These are phyloP conservation scores for Scalopus aquaticus DNA, from an alignment of 2,113 vertebrate genomes.

Conservation along the genomic window DNA sequence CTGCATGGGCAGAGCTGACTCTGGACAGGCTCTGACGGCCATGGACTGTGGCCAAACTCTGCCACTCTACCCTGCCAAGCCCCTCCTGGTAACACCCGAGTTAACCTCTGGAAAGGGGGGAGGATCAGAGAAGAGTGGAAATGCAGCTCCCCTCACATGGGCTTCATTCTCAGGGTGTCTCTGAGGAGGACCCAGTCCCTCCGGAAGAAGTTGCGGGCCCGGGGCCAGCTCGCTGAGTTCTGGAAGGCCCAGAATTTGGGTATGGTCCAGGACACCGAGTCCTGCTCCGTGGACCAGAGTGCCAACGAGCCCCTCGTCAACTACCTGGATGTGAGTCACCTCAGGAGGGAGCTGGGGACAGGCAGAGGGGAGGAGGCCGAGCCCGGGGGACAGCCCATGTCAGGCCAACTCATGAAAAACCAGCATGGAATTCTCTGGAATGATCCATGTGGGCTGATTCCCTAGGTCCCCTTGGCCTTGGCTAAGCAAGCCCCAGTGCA, in stretches of 20 bases:
- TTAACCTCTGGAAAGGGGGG: neutral
- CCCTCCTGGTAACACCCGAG: neutral
- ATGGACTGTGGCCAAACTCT: neutral
- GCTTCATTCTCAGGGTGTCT: constrained; percentile 77
- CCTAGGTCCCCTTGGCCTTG: neutral
- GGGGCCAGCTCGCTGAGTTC: constrained; percentile 80
- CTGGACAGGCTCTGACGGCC: neutral
- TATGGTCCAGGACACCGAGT: constrained; percentile 72
- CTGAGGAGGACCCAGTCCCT: constrained; percentile 81
- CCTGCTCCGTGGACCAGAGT: constrained; percentile 63
- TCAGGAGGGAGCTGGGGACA: accelerated
- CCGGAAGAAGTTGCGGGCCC: constrained; percentile 80
- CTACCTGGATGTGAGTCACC: constrained; percentile 86
- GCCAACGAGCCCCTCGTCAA: constrained; percentile 85
- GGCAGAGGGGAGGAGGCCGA: neutral
- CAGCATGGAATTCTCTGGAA: neutral
- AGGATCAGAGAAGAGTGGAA: neutral
- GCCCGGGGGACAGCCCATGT: neutral
- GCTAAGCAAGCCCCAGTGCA: neutral
- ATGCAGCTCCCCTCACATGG: neutral
- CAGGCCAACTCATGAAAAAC: too few relatives aligned
- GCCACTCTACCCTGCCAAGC: neutral
- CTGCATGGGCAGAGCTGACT: neutral
- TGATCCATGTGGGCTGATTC: neutral
- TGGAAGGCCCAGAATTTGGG: constrained; percentile 81